A percentile compares a stretch with the other conserved stretches of the same genome.
These are phyloP conservation scores for Automeris io DNA, from an alignment of 2,888 invertebrate genomes.

Conservation along the genomic window DNA sequence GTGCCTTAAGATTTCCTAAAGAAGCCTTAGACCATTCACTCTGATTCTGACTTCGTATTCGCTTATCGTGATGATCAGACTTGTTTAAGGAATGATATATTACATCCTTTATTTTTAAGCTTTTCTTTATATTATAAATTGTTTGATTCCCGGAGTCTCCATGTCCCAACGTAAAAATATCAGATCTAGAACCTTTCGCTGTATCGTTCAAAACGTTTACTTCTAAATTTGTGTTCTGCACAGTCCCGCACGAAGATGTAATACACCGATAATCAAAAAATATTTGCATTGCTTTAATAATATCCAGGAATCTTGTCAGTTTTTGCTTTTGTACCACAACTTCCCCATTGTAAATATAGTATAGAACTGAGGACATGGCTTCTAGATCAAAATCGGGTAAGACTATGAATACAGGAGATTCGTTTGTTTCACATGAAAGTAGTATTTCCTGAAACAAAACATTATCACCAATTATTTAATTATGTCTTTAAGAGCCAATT, in stretches of 20 bases:
- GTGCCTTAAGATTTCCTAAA: constrained; percentile 50
- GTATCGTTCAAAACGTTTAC: not conserved
- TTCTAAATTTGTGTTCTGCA: not conserved
- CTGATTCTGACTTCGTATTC: constrained; percentile 31
- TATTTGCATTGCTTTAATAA: constrained; percentile 67
- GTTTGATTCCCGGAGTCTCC: constrained; percentile 23
- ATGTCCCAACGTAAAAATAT: constrained; percentile 31
- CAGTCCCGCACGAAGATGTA: not conserved
- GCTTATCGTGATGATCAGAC: constrained; percentile 34
- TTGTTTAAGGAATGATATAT: constrained; percentile 29
- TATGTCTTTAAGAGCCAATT: not conserved
- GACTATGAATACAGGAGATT: constrained; percentile 79
- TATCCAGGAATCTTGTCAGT: constrained; percentile 76
- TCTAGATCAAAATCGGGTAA: constrained; percentile 80
- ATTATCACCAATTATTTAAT: constrained; percentile 3
- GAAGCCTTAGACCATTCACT: constrained; percentile 33
- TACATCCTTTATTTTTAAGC: constrained; percentile 23
- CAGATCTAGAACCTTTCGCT: constrained; percentile 4
- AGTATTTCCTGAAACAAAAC: constrained; percentile 44
- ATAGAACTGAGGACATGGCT: constrained; percentile 79
- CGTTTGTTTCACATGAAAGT: constrained; percentile 47
- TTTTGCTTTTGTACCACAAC: constrained; percentile 76
- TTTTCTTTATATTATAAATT: constrained; percentile 40
- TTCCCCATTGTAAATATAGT: constrained; percentile 83
- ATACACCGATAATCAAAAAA: constrained; percentile 49